These are phyloP conservation scores for Tetrax tetrax DNA, from an alignment of 2,113 vertebrate species.

Conservation along the genomic window DNA sequence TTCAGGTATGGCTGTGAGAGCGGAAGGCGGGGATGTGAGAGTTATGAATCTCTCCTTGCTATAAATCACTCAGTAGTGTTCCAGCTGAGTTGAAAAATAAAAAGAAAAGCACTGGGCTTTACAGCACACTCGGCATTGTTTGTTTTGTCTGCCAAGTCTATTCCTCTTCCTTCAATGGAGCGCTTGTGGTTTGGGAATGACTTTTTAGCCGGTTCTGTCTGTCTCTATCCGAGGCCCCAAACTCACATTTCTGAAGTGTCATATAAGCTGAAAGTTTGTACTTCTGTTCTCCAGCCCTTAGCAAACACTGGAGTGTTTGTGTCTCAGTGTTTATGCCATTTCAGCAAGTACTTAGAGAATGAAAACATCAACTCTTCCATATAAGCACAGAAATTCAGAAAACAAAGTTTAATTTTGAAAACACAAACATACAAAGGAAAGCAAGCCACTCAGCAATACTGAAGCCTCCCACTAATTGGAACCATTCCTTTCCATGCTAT, in stretches of 20 bases:
- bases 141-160: constrained; percentile 20
- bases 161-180: background rate
- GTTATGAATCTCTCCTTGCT: background rate
- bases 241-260: background rate
- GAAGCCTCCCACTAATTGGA: background rate
- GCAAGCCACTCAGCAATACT: background rate
- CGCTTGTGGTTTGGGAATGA: background rate
- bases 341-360: constrained; percentile 1
- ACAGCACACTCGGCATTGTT: background rate
- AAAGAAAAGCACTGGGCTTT: background rate
- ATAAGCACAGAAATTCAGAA: background rate
- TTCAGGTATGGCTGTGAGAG: background rate
- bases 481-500: background rate
- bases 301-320: background rate
- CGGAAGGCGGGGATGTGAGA: background rate
- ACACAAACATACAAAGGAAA: background rate
- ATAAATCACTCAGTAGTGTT: constrained; percentile 3
- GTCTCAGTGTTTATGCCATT: background rate
- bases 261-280: background rate
- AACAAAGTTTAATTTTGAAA: background rate
- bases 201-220: background rate
- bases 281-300: background rate
- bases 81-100: constrained; percentile 16
- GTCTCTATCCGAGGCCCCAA: background rate
- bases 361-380: background rate